Base-by-base conservation (phyloP, 2,888 invertebrate genomes). In the Drosophila robusta region DNA sequence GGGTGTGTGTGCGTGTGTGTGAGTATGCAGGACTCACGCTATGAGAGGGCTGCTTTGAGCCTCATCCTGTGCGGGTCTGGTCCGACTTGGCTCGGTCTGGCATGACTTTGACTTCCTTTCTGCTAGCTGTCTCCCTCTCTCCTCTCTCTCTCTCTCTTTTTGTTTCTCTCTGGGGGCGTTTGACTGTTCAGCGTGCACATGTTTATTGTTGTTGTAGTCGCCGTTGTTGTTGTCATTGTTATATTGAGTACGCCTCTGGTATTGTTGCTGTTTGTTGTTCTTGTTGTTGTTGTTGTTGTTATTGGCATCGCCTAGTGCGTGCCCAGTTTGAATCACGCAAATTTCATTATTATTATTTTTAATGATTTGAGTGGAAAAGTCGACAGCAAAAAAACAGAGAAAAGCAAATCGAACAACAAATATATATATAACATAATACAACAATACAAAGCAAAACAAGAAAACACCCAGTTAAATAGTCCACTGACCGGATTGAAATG, bases 261-360 rank as follows among this genome's bases (percentile, higher is more conserved):
- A 46, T 86, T 68, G 68, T 67, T 78, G 75, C 36, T 61, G 73
- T 36, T 56, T 70, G 60, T 50, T 65, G 63, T 46, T 86, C 52
- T 71, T 72, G 60, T 77, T 78, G 51, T 41, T 41, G 22, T 41
- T 18, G 26, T 52, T 57, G 56, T 54, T 73, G 52, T 64, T 85
- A 85, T 83, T 83, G 87, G 82, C 80, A 75, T 73, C 77, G 86
- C 86, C 86, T 79, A 79, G 83, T 89, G 87, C 89, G 89, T 87
- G 89, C 83, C 75, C 69, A 65, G 83, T 71, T 87, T 80, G 85
- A 83, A 87, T 75, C 89, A 89, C 89, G 87, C 89, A 83, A 87
- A 80, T 87, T 87, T 87, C 79, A 87, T 87, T 85, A 80, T 83
- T 82, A 85, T 85, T 87, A 77, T 87, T 78, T 87, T 87, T 89